Evolutionary conservation across 2,888 invertebrate species (phyloP), one percentile per base, ranked within the genome.

Genomic region (Pasiphila rectangulata): DNA sequence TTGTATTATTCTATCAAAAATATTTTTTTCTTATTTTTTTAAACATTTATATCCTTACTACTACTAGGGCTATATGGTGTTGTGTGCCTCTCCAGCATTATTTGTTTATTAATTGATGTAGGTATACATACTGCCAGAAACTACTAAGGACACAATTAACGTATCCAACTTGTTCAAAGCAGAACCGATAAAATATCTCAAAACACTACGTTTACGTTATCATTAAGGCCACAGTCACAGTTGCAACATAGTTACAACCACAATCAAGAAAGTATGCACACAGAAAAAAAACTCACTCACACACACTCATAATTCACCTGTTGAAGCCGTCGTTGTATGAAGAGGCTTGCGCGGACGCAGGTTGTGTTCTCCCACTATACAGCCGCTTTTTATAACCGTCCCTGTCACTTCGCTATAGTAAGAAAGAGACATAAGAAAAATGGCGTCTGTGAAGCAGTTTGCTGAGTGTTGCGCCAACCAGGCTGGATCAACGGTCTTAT

Each of bases 401-500:
- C 58, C 69, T 53, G 51, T 83, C 69, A 51, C 30, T 24, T 43
- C 10, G 27, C 23, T 15, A 24, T 38, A 7, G 57, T 47, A 40
- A 51, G 72, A 81, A 52, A 52, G 80, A 64, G 83, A 77, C 48
- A 52, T 60, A 51, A 51, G 54, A 52, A 57, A 57, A 54, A 61
- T 50, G 58, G 58, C 60, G 80, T 83, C 83, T 86, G 79, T 79
- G 83, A 86, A 80, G 69, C 78, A 75, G 84, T 61, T 52, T 59
- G 63, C 56, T 37, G 65, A 51, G 83, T 80, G 83, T 69, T 79
- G 70, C 80, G 79, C 74, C 86, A 84, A 85, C 82, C 69, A 75
- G 83, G 82, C 79, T 83, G 83, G 86, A 86, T 83, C 89, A 89
- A 89, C 89, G 89, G 89, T 89, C 85, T 84, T 83, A 80, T 79